A percentile compares a stretch with the other conserved stretches of the same genome.
Conservation (phyloP, 2,888 invertebrate genomes). For the Malthinus flaveolus region DNA sequence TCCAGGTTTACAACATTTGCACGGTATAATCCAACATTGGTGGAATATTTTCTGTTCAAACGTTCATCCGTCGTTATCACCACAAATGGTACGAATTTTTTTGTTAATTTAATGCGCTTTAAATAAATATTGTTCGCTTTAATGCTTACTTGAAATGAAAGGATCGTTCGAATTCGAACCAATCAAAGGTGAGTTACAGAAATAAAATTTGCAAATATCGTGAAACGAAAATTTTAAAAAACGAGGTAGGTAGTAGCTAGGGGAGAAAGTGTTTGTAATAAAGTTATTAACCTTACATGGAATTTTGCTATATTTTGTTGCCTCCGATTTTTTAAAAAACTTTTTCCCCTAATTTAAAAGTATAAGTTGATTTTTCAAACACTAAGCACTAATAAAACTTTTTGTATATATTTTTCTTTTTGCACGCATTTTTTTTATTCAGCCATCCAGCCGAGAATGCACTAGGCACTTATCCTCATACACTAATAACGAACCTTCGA, state of each 20-base stretch:
- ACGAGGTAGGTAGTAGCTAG: too few species aligned
- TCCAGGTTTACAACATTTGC: conserved; percentile 67
- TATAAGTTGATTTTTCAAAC: background rate
- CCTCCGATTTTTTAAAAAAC: too few species aligned
- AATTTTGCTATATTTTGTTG: too few species aligned
- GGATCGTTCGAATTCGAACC: conserved; percentile 8
- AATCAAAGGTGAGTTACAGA: too few species aligned
- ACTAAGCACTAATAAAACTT: conserved; percentile 40
- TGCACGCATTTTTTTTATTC: conserved; percentile 51
- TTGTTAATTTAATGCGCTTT: conserved; percentile 22
- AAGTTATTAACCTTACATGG: too few species aligned
- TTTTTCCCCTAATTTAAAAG: too few species aligned
- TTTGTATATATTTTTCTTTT: conserved; percentile 45
- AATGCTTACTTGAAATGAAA: conserved; percentile 34
- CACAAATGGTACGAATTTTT: conserved; percentile 80
- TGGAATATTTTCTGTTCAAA: conserved; percentile 89
- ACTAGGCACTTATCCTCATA: conserved; percentile 30
- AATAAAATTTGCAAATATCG: too few species aligned
- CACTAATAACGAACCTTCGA: conserved; percentile 7
- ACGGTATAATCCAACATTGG: conserved; percentile 84
- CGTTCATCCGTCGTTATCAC: conserved; percentile 78
- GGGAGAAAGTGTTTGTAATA: too few species aligned
- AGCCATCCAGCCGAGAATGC: conserved; percentile 42
- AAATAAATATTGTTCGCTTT: background rate
- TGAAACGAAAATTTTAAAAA: too few species aligned